These are phyloP conservation scores for Chaetops frenatus DNA, from an alignment of 2,113 vertebrate genomes.

Conservation along the genomic window DNA sequence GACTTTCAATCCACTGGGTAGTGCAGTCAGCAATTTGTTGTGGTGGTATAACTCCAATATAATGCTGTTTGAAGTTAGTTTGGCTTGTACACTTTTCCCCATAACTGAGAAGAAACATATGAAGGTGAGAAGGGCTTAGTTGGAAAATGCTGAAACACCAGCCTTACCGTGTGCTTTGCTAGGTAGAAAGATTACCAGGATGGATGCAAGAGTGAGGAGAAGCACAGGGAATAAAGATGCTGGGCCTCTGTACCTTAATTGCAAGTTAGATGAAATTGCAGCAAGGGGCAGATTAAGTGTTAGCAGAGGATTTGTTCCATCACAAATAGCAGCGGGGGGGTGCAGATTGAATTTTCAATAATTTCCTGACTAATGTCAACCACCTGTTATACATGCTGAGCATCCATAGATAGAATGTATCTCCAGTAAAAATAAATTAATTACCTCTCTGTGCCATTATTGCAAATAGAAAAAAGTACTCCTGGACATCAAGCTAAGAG, in stretches of 20 bases:
- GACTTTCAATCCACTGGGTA: background rate
- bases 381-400: background rate
- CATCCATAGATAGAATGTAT: conserved; percentile 12
- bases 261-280: background rate
- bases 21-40: background rate
- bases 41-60: background rate
- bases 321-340: background rate
- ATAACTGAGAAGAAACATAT: background rate
- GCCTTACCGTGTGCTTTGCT: background rate
- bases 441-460: background rate
- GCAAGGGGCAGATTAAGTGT: conserved; percentile 3
- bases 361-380: conserved; percentile 11
- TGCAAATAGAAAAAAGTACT: conserved; percentile 49
- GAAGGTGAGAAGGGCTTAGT: background rate
- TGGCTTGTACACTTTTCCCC: background rate
- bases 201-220: background rate
- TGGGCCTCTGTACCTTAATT: background rate
- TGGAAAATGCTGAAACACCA: background rate
- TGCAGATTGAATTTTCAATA: background rate
- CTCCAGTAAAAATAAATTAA: conserved; percentile 46
- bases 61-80: background rate
- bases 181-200: background rate
- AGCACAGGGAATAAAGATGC: background rate
- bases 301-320: conserved; percentile 7
- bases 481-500: conserved; percentile 19